Conservation (phyloP, 2,888 invertebrate genomes). For the Stenchaetothrips biformis region DNA sequence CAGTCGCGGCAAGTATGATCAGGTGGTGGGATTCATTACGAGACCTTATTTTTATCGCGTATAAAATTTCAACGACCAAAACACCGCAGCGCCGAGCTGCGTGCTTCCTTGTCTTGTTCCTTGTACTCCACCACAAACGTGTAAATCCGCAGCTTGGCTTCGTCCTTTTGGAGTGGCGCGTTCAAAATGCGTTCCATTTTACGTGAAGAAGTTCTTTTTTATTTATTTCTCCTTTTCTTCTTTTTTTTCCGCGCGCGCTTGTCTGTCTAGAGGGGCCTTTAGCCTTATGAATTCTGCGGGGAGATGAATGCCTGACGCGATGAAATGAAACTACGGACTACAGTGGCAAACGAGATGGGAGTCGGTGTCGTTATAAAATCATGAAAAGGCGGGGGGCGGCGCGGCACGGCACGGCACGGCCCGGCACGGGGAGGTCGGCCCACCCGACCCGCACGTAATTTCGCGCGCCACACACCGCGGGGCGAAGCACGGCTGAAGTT, state of each 20-base stretch:
- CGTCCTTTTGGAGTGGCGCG: neutral
- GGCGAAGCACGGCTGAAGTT: neutral
- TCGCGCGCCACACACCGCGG: neutral
- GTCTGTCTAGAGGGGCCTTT: neutral
- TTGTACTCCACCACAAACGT: no score
- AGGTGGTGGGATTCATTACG: no score
- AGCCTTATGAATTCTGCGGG: no score
- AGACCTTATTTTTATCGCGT: no score
- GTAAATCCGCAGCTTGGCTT: no score
- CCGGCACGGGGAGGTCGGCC: neutral
- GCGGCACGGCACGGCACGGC: neutral
- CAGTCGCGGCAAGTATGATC: no score
- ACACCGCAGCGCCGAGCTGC: no score
- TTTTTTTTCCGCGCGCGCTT: neutral
- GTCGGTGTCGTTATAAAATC: neutral
- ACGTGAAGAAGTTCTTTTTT: neutral
- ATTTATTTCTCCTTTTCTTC: neutral
- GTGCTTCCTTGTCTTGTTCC: no score
- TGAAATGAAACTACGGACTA: neutral
- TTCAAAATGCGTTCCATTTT: neutral
- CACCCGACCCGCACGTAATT: neutral
- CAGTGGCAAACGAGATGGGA: neutral
- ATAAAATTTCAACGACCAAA: no score
- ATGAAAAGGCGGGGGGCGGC: neutral
- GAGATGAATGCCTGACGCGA: neutral